phyloP scores from a whole-genome alignment of 2,113 vertebrate genomes.

The Sterna hirundo region DNA sequence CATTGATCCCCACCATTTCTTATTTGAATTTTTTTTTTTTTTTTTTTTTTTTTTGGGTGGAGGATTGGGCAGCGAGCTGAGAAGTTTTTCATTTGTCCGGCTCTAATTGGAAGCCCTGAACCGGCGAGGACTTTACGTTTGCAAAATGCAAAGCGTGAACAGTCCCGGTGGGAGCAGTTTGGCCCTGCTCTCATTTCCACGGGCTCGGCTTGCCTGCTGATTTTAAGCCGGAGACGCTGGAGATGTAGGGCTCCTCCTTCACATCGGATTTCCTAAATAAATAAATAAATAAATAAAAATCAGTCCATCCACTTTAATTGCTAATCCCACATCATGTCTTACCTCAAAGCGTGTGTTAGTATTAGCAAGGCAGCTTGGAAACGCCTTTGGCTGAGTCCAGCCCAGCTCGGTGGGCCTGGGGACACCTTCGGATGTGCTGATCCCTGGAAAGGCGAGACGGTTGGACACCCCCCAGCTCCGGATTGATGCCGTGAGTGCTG shows the following conservation, averaged over 20 bases:
- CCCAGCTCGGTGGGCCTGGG: not conserved
- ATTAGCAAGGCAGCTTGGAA: not conserved
- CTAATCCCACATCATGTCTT: not conserved
- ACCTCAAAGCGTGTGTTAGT: not conserved
- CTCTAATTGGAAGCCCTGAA: conserved; percentile 30
- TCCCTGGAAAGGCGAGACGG: not conserved
- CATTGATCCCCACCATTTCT: not conserved
- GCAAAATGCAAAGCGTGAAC: not conserved
- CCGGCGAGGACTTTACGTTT: not conserved
- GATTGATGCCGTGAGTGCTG: not conserved
- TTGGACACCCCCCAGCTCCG: not conserved
- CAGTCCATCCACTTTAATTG: rapidly evolving
- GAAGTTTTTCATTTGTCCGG: not conserved
- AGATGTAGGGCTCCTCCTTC: not conserved
- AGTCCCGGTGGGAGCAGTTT: not conserved
- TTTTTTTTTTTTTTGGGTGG: not conserved
- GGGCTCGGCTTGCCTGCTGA: not conserved
- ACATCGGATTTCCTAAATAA: not conserved
- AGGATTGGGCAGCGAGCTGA: not conserved
- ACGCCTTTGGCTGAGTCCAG: not conserved
- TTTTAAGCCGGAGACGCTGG: not conserved
- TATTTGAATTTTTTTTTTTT: not conserved
- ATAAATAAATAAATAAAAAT: not conserved
- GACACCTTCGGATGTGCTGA: not conserved
- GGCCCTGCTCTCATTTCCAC: not conserved